These are phyloP conservation scores for Scaptomyza caliginosa DNA, from an alignment of 2,888 invertebrate genomes.

Conservation along the genomic window DNA sequence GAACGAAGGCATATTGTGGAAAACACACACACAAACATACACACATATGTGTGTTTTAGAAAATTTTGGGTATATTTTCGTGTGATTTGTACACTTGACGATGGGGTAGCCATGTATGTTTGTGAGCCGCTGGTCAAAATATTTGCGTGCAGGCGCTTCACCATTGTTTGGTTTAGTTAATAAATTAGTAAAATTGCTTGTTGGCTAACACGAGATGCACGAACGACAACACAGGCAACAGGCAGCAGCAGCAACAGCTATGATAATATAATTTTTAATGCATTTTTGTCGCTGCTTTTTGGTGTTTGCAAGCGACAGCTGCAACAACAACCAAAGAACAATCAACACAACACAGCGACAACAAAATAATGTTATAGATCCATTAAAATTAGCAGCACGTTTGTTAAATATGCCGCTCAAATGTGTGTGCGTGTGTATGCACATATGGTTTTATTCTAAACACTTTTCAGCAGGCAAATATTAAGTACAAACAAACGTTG, in stretches of 20 bases:
- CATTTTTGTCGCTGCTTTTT: conserved; percentile 35
- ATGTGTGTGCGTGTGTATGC: neutral
- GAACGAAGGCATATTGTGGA: conserved; percentile 5
- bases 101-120: neutral
- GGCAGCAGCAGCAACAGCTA: conserved; percentile 23
- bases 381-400: conserved; percentile 62
- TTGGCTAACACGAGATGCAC: conserved; percentile 23
- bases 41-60: neutral
- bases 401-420: conserved; percentile 53
- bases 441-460: conserved; percentile 40
- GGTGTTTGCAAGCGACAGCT: conserved; percentile 49
- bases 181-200: conserved; percentile 73
- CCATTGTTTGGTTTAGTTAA: conserved; percentile 65
- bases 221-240: neutral
- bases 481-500: neutral
- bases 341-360: conserved; percentile 22
- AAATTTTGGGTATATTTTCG: conserved; percentile 1
- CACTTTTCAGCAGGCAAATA: conserved; percentile 40
- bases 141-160: conserved; percentile 46
- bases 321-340: conserved; percentile 47
- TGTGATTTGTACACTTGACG: conserved; percentile 14
- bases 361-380: conserved; percentile 56
- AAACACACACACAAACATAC: neutral
- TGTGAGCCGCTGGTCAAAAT: conserved; percentile 52
- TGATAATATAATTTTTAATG: conserved; percentile 59